phyloP scores from a whole-genome alignment of 2,888 invertebrate genomes.

The Heliothis peltigera region DNA sequence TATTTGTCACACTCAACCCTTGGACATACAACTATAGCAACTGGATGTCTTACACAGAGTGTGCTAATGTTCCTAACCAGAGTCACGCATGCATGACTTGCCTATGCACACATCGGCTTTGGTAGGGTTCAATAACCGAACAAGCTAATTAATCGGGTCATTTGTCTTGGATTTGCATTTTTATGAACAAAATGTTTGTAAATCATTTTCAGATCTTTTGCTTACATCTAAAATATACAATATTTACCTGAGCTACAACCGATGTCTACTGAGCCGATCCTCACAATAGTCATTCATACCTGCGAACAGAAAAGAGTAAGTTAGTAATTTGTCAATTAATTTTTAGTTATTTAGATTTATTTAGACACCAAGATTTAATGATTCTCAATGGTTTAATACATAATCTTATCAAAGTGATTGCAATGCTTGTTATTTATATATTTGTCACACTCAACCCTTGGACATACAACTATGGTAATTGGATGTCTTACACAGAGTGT shows the following conservation, averaged over 20 bases:
- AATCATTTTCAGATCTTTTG: too few species aligned
- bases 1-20: slow-evolving; percentile 85
- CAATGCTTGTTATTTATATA: neutral
- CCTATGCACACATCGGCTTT: slow-evolving; percentile 86
- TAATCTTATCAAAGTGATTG: neutral
- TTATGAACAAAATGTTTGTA: too few species aligned
- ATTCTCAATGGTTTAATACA: neutral
- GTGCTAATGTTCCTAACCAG: slow-evolving; percentile 87
- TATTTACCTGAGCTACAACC: slow-evolving; percentile 4
- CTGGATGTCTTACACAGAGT: slow-evolving; percentile 85
- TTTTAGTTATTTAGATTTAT: neutral
- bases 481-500: slow-evolving; percentile 86
- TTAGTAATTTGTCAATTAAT: slow-evolving; percentile 2
- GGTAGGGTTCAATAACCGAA: slow-evolving; percentile 77
- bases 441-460: slow-evolving; percentile 87
- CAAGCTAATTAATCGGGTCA: too few species aligned
- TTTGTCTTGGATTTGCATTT: too few species aligned
- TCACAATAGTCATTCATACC: neutral
- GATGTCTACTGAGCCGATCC: neutral
- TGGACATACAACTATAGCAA: slow-evolving; percentile 76
- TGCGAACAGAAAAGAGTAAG: slow-evolving; percentile 16
- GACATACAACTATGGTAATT: slow-evolving; percentile 73
- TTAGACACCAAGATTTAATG: too few species aligned
- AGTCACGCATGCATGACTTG: slow-evolving; percentile 81
- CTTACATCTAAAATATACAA: too few species aligned